These are phyloP conservation scores for Columba guinea DNA, from an alignment of 2,797 vertebrate genomes.

Conservation along the genomic window DNA sequence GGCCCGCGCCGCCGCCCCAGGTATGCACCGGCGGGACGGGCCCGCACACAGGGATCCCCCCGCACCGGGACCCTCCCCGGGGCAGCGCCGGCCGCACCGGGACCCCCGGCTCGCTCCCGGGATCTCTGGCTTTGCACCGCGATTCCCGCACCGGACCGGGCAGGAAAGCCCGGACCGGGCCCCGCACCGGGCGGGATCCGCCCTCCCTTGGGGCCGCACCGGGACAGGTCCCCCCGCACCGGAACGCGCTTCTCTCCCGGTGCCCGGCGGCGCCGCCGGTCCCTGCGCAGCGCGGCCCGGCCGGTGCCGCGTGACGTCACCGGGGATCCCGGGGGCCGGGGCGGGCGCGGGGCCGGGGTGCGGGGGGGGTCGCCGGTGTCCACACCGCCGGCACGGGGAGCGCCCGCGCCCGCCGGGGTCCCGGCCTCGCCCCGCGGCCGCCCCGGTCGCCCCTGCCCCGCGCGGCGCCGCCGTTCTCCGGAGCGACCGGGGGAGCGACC, in stretches of 20 bases:
- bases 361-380: slow-evolving; percentile 3
- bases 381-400: background rate
- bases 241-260: background rate
- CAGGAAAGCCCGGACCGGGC: background rate
- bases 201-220: background rate
- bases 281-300: background rate
- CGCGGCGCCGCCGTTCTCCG: background rate
- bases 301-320: background rate
- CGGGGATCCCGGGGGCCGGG: background rate
- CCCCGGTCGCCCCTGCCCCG: too few relatives aligned
- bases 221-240: background rate
- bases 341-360: too few relatives aligned
- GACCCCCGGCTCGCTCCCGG: background rate
- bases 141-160: too few relatives aligned
- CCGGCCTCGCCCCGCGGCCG: too few relatives aligned
- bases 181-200: background rate
- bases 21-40: background rate
- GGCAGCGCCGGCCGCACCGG: background rate
- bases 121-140: background rate
- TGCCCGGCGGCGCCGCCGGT: background rate
- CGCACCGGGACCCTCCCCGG: background rate
- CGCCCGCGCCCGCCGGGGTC: background rate
- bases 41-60: background rate
- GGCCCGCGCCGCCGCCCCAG: background rate
- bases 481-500: background rate